Evolutionary conservation across 2,888 invertebrate genomes (phyloP).

Genomic region (Spisula subtruncata): DNA sequence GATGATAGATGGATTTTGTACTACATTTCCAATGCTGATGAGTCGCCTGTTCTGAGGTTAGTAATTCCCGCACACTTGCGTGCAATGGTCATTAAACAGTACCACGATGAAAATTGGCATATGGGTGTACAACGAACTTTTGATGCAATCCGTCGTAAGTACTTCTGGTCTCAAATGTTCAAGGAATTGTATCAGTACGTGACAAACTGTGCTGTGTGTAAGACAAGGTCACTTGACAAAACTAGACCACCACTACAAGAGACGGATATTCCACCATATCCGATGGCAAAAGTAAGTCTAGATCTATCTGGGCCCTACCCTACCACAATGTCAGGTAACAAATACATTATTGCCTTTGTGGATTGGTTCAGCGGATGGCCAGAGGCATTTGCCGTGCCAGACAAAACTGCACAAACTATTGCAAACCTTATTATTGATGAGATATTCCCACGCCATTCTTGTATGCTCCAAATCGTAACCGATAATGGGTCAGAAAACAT

Average conservation of each 20-base stretch:
- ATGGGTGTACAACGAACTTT: conserved; percentile 58
- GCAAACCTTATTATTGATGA: conserved; percentile 62
- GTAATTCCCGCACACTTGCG: conserved; percentile 18
- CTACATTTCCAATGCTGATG: conserved; percentile 4
- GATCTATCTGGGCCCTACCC: conserved; percentile 57
- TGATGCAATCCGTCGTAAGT: conserved; percentile 49
- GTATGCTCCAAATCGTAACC: conserved; percentile 44
- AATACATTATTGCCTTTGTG: conserved; percentile 55
- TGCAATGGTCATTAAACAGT: conserved; percentile 28
- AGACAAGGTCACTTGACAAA: conserved; percentile 48
- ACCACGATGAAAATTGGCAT: conserved; percentile 59
- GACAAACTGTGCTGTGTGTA: conserved; percentile 40
- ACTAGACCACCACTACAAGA: conserved; percentile 50
- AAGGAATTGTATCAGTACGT: conserved; percentile 58
- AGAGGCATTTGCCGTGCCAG: conserved; percentile 63
- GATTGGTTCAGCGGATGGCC: conserved; percentile 54
- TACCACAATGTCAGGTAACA: conserved; percentile 44
- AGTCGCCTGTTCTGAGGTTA: neutral
- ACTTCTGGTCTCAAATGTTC: conserved; percentile 61
- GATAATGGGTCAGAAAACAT: conserved; percentile 42
- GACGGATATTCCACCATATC: conserved; percentile 54
- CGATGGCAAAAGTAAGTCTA: conserved; percentile 41
- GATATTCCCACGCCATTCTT: conserved; percentile 59
- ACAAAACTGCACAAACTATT: conserved; percentile 59
- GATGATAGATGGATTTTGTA: neutral